Evolutionary conservation across 2,888 invertebrate species (phyloP).

Genomic region (Myopa tessellatipennis): DNA sequence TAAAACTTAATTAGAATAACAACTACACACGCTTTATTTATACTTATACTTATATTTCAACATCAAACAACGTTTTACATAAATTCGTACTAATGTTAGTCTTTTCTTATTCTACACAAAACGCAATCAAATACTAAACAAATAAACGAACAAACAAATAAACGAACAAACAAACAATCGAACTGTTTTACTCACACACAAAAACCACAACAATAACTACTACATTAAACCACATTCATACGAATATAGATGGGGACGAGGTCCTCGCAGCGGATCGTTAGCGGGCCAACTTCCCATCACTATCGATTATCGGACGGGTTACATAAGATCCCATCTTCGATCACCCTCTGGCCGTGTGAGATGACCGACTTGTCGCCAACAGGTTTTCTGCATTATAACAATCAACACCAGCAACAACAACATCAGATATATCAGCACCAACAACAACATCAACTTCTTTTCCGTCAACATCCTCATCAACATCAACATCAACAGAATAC

Average conservation of each 20-base stretch:
- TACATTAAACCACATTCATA: neutral
- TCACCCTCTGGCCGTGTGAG: slow-evolving; percentile 93
- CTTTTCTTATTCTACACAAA: slow-evolving; percentile 5
- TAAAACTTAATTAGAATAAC: neutral
- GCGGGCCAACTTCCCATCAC: slow-evolving; percentile 68
- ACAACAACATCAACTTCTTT: slow-evolving; percentile 50
- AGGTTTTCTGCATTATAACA: slow-evolving; percentile 61
- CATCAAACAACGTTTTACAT: neutral
- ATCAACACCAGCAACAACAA: slow-evolving; percentile 53
- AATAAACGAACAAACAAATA: no score
- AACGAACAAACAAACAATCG: no score
- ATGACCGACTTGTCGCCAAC: slow-evolving; percentile 76
- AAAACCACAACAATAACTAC: neutral
- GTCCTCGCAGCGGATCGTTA: slow-evolving; percentile 70
- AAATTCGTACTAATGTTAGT: slow-evolving; percentile 5
- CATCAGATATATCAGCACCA: slow-evolving; percentile 53
- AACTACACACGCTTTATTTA: neutral
- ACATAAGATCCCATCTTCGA: slow-evolving; percentile 91
- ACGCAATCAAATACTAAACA: neutral
- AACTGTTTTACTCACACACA: neutral
- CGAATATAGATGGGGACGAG: slow-evolving; percentile 82
- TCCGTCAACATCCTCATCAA: slow-evolving; percentile 47
- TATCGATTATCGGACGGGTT: slow-evolving; percentile 71
- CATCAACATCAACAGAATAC: slow-evolving; percentile 37
- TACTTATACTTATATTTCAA: neutral